A percentile compares a stretch with the other conserved stretches of the same genome.
These are phyloP conservation scores for Kryptolebias ocellatus DNA, from an alignment of 2,797 vertebrate species.

Conservation along the genomic window DNA sequence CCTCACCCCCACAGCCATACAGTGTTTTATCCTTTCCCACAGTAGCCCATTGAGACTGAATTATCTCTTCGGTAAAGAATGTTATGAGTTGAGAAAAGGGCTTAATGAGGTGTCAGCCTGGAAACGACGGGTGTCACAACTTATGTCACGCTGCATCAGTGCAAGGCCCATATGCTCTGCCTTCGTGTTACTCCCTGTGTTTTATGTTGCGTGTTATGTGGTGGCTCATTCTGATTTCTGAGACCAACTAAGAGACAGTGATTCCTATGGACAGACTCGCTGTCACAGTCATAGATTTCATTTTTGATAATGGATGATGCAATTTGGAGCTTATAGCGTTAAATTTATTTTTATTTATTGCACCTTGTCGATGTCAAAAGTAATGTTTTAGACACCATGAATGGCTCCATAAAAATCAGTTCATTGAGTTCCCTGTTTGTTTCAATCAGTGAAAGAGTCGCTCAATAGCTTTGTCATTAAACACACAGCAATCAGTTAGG, in stretches of 20 bases:
- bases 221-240: constrained; percentile 1
- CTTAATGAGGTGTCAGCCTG: constrained; percentile 39
- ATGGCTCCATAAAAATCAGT: too few species aligned
- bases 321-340: too few species aligned
- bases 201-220: constrained; percentile 4
- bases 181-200: constrained; percentile 10
- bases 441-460: neutral
- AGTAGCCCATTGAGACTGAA: neutral
- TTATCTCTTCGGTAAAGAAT: constrained; percentile 5
- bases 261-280: neutral
- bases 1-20: neutral
- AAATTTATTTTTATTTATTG: too few species aligned
- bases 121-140: constrained; percentile 26
- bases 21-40: neutral
- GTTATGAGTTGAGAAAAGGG: constrained; percentile 6
- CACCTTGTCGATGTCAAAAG: too few species aligned
- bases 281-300: too few species aligned
- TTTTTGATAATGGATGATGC: too few species aligned
- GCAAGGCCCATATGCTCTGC: constrained; percentile 20
- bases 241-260: neutral
- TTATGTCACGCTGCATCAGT: constrained; percentile 35
- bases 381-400: too few species aligned
- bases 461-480: neutral
- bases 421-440: too few species aligned
- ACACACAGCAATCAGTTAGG: neutral